phyloP scores from a whole-genome alignment of 2,113 vertebrate genomes.

The Chinchilla lanigera region DNA sequence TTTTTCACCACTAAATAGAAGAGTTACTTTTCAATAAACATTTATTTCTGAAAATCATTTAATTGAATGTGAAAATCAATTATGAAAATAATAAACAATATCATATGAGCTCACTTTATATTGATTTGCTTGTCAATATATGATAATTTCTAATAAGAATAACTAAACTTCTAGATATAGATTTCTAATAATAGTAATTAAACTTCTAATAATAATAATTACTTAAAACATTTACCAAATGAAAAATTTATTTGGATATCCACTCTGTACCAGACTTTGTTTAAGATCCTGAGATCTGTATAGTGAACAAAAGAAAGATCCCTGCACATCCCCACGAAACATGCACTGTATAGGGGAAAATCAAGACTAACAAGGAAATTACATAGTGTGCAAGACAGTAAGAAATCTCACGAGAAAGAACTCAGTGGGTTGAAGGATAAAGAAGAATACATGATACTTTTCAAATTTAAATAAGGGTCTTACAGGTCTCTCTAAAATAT shows the following conservation, averaged over 20 bases:
- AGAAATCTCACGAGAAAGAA: neutral
- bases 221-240: neutral
- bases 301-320: neutral
- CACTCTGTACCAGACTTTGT: neutral
- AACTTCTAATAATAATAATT: neutral
- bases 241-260: neutral
- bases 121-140: neutral
- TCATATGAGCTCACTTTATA: neutral
- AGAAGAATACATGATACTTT: neutral
- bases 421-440: neutral
- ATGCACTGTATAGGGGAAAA: neutral
- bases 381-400: too few relatives aligned
- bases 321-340: neutral
- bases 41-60: neutral
- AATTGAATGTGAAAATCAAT: neutral
- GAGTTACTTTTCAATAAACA: neutral
- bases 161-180: neutral
- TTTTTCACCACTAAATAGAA: too few relatives aligned
- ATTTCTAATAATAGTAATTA: neutral
- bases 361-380: neutral
- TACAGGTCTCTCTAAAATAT: neutral
- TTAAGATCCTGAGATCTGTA: neutral
- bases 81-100: slow-evolving; percentile 15
- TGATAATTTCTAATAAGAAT: neutral
- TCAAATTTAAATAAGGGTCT: neutral